Conservation (phyloP, 2,888 invertebrate genomes). For the Euzophera pinguis region DNA sequence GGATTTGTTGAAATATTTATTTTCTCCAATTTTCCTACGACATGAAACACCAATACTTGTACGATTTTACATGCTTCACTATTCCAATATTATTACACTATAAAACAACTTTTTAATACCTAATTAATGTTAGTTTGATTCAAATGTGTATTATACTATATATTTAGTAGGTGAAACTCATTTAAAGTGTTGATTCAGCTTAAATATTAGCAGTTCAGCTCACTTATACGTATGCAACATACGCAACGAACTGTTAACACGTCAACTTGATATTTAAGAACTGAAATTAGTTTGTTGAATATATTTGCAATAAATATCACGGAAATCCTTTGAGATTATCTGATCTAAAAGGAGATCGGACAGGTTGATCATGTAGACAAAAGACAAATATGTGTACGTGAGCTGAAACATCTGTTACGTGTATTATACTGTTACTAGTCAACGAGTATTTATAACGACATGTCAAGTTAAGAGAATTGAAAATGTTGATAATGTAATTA, state of each 20-base stretch:
- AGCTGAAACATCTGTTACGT: constrained; percentile 30
- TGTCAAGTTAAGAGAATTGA: constrained; percentile 56
- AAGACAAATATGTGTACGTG: not conserved
- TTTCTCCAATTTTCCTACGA: too few species aligned
- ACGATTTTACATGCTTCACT: too few species aligned
- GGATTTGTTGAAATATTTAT: too few species aligned
- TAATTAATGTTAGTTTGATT: constrained; percentile 25
- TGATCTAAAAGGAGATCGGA: too few species aligned
- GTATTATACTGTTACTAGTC: constrained; percentile 61
- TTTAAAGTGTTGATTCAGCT: constrained; percentile 8
- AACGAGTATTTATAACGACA: constrained; percentile 69
- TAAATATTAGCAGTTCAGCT: constrained; percentile 9
- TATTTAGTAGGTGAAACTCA: constrained; percentile 18
- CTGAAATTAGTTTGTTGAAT: not conserved
- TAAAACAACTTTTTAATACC: constrained; percentile 21
- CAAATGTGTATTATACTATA: constrained; percentile 36
- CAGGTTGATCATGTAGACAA: not conserved
- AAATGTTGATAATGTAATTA: constrained; percentile 61
- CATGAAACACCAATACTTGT: too few species aligned
- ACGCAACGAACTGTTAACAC: not conserved
- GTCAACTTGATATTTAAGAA: not conserved
- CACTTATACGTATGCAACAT: not conserved
- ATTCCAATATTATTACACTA: too few species aligned
- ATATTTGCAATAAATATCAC: not conserved
- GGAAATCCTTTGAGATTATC: not conserved